Conservation (phyloP, 2,888 invertebrate genomes). For the Omphaloscelis lunosa region DNA sequence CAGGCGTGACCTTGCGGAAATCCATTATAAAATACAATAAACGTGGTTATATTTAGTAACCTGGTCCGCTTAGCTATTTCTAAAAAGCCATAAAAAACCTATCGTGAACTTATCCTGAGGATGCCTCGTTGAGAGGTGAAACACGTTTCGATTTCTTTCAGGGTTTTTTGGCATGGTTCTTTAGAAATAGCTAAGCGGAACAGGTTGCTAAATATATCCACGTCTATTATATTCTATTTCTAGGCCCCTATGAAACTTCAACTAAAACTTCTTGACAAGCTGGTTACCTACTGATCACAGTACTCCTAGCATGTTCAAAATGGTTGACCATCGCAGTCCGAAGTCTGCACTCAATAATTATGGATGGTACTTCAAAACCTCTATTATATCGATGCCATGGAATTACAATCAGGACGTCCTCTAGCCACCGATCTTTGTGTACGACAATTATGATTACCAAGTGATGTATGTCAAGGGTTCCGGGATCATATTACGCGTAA, state of each 20-base stretch:
- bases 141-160: too few relatives aligned
- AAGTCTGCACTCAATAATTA: background rate
- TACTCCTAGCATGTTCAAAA: background rate
- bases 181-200: too few relatives aligned
- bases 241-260: background rate
- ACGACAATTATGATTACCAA: slow-evolving; percentile 18
- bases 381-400: background rate
- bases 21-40: too few relatives aligned
- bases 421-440: slow-evolving; percentile 8
- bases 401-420: slow-evolving; percentile 10
- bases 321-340: background rate
- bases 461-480: slow-evolving; percentile 49
- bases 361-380: background rate
- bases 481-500: slow-evolving; percentile 43
- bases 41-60: too few relatives aligned
- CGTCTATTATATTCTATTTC: too few relatives aligned
- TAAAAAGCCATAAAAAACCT: too few relatives aligned
- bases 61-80: too few relatives aligned
- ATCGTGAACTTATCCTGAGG: too few relatives aligned
- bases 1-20: too few relatives aligned
- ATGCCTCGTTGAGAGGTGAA: too few relatives aligned
- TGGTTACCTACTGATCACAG: background rate
- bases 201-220: too few relatives aligned
- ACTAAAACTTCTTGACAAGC: background rate
- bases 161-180: too few relatives aligned